Conservation (phyloP, 1,140 invertebrate species). For the Heliconius melpomene region DNA sequence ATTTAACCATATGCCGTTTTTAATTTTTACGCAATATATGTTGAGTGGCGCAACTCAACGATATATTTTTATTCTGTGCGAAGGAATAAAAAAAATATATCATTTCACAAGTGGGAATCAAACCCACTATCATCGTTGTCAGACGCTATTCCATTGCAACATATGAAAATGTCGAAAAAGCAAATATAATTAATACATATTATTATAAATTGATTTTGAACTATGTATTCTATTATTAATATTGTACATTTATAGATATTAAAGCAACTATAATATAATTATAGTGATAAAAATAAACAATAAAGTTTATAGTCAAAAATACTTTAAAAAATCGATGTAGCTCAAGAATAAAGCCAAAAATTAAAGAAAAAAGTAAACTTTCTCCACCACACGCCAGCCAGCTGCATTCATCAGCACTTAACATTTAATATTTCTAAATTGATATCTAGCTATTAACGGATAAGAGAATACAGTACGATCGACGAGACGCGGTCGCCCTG, state of each 20-base stretch:
- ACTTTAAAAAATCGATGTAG: neutral
- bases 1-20: neutral
- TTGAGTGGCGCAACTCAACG: no score
- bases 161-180: neutral
- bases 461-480: conserved; percentile 30
- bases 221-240: neutral
- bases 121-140: neutral
- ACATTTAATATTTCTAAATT: conserved; percentile 32
- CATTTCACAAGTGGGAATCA: neutral
- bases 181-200: neutral
- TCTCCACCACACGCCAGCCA: conserved; percentile 2
- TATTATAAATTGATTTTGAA: neutral
- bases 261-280: conserved; percentile 8
- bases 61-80: no score
- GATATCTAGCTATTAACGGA: conserved; percentile 42
- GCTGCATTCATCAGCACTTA: conserved; percentile 31
- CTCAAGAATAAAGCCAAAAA: neutral
- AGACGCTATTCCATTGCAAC: no score
- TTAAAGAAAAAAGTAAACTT: neutral
- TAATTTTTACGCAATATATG: no score
- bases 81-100: no score
- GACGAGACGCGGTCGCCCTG: no score
- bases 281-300: neutral
- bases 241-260: conserved; percentile 3
- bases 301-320: conserved; percentile 5